A percentile compares a stretch with the other conserved stretches of the same genome.
These are phyloP conservation scores for Ormyrus thymus DNA, from an alignment of 2,888 invertebrate species.

Conservation along the genomic window DNA sequence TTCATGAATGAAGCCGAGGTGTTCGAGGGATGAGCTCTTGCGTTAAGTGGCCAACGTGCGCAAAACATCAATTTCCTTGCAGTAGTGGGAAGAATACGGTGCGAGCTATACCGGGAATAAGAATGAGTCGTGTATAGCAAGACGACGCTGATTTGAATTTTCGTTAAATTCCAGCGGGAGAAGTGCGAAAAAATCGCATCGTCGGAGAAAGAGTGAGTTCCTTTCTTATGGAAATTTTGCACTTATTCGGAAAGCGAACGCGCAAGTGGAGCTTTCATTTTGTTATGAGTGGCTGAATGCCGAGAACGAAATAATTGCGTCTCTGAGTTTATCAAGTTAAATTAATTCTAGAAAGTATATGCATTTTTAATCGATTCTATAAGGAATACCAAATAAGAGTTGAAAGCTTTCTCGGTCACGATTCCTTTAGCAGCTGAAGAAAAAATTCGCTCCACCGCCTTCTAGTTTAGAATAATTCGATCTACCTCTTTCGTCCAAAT, in stretches of 20 bases:
- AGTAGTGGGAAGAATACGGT: background rate
- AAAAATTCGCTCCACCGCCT: too few species aligned
- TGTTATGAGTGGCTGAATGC: background rate
- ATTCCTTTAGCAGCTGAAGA: too few species aligned
- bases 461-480: too few species aligned
- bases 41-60: constrained; percentile 49
- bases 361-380: too few species aligned
- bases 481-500: too few species aligned
- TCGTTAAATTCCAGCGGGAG: constrained; percentile 8
- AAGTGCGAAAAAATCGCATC: background rate
- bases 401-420: too few species aligned
- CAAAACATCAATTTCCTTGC: constrained; percentile 44
- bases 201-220: background rate
- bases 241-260: background rate
- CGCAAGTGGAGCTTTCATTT: constrained; percentile 7
- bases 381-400: too few species aligned
- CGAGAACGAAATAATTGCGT: background rate
- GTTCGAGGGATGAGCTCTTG: constrained; percentile 19
- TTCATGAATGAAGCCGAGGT: constrained; percentile 31
- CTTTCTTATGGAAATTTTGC: constrained; percentile 20
- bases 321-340: too few species aligned
- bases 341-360: too few species aligned
- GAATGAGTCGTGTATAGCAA: background rate
- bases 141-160: constrained; percentile 7
- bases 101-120: constrained; percentile 1